Percentiles rank a stretch among this genome's conserved stretches.
Evolutionary conservation across 2,797 vertebrate species (phyloP).

Genomic region (Sebastes trivittatus): DNA sequence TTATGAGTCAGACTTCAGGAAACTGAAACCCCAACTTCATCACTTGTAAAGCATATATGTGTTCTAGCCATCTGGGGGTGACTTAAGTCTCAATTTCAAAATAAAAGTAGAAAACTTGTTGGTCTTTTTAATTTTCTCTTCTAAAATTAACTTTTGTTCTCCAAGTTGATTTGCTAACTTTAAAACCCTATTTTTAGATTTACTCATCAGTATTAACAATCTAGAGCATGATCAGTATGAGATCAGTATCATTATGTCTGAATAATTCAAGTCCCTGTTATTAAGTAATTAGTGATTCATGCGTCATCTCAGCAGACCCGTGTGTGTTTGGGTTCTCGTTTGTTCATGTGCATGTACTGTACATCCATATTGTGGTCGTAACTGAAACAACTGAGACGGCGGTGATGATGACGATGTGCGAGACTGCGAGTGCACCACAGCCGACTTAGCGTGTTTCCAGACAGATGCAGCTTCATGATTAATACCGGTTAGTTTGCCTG

Average conservation of each 20-base stretch:
- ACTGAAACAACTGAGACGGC: neutral
- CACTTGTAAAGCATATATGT: accelerated
- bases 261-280: conserved; percentile 1
- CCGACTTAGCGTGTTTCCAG: neutral
- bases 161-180: neutral
- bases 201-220: neutral
- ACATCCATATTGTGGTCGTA: neutral
- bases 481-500: conserved; percentile 1
- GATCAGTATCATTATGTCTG: neutral
- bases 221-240: neutral
- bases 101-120: neutral
- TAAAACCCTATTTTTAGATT: neutral
- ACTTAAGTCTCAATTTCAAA: neutral
- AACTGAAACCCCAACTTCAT: conserved; percentile 2
- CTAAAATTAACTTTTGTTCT: neutral
- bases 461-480: conserved; percentile 20
- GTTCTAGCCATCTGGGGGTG: neutral
- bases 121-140: neutral
- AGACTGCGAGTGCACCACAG: neutral
- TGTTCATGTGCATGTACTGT: neutral
- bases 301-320: neutral
- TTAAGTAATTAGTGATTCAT: neutral
- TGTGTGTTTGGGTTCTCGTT: neutral
- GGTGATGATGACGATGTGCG: neutral
- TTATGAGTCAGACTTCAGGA: conserved; percentile 17